phyloP scores from a whole-genome alignment of 2,113 vertebrate genomes.

The Oncorhynchus clarkii region DNA sequence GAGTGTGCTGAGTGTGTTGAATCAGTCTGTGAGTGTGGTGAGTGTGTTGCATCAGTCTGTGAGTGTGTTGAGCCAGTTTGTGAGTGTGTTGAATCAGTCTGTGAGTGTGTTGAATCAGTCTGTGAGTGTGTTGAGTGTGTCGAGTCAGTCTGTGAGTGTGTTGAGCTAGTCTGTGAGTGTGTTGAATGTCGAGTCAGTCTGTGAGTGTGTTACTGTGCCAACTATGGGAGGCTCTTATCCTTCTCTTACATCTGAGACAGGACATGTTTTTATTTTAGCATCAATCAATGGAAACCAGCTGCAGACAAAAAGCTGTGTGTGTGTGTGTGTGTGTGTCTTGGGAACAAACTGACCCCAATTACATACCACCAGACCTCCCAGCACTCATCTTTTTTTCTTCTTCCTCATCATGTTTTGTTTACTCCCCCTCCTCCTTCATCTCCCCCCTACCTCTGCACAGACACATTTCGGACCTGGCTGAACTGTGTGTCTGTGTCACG shows the following conservation, averaged over 20 bases:
- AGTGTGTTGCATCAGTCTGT: too few species aligned
- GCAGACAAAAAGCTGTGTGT: constrained; percentile 49
- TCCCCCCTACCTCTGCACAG: constrained; percentile 22
- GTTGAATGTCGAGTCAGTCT: background rate
- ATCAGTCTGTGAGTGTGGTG: too few species aligned
- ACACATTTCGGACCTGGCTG: constrained; percentile 55
- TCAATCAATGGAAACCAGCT: constrained; percentile 76
- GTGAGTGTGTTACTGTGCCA: constrained; percentile 9
- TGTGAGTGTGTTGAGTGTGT: too few species aligned
- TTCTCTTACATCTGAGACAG: constrained; percentile 66
- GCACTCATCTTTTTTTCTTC: constrained; percentile 34
- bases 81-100: too few species aligned
- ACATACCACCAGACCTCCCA: constrained; percentile 46
- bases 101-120: too few species aligned
- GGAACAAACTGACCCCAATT: constrained; percentile 76
- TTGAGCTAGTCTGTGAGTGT: background rate
- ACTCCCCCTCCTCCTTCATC: constrained; percentile 42
- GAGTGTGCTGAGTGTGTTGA: too few species aligned
- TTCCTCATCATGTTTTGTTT: constrained; percentile 70
- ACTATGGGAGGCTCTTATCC: constrained; percentile 48
- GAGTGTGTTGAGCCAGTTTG: too few species aligned
- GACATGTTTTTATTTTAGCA: constrained; percentile 65
- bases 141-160: too few species aligned
- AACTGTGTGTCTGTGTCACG: constrained; percentile 40
- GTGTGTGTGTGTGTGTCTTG: constrained; percentile 56